Evolutionary conservation across 2,888 invertebrate species (phyloP).

Genomic region (Mimas tiliae): DNA sequence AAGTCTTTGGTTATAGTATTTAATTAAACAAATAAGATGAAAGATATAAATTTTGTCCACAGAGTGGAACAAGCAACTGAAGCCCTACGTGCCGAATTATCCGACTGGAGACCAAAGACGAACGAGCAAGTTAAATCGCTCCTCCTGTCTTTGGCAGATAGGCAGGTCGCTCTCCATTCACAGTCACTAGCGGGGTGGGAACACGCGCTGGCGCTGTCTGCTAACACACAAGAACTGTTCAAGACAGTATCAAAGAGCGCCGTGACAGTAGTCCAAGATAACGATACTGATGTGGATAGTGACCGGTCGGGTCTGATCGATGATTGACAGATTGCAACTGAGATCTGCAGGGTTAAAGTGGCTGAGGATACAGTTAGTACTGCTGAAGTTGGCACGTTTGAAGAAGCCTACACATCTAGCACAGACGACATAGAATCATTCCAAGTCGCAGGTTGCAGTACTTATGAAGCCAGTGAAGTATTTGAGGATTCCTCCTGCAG

Average conservation of each 20-base stretch:
- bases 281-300: slow-evolving; percentile 54
- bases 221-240: slow-evolving; percentile 64
- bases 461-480: neutral
- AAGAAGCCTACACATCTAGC: neutral
- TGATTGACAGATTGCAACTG: slow-evolving; percentile 20
- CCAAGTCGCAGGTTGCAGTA: neutral
- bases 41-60: slow-evolving; percentile 23
- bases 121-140: slow-evolving; percentile 60
- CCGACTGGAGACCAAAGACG: slow-evolving; percentile 74
- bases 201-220: slow-evolving; percentile 60
- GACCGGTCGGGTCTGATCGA: slow-evolving; percentile 44
- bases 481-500: slow-evolving; percentile 6
- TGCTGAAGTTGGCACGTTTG: neutral
- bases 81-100: slow-evolving; percentile 68
- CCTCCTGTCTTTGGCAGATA: slow-evolving; percentile 65
- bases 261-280: slow-evolving; percentile 39
- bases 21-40: neutral
- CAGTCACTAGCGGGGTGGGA: slow-evolving; percentile 68
- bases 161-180: slow-evolving; percentile 61
- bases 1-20: too few relatives aligned
- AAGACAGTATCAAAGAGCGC: slow-evolving; percentile 75
- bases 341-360: slow-evolving; percentile 10
- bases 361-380: slow-evolving; percentile 7
- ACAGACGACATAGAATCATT: neutral
- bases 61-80: slow-evolving; percentile 76